phyloP scores from a whole-genome alignment of 2,113 vertebrate genomes.

The Syrrhaptes paradoxus region DNA sequence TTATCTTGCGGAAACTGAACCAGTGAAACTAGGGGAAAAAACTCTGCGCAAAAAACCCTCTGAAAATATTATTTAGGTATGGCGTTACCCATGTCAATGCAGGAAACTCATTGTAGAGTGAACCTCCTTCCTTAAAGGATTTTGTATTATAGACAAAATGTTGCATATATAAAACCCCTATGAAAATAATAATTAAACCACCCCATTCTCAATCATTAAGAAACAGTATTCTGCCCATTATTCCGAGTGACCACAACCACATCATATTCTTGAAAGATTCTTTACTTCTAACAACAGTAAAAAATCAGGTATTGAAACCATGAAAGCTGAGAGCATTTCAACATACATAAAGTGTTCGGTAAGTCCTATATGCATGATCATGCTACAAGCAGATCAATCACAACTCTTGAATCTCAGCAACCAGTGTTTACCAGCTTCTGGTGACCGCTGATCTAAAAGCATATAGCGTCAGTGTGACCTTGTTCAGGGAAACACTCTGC shows the following conservation, averaged over 20 bases:
- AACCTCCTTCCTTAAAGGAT: background rate
- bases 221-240: background rate
- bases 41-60: background rate
- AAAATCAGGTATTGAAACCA: background rate
- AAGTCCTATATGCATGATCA: background rate
- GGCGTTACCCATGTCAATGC: background rate
- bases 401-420: background rate
- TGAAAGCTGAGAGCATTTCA: background rate
- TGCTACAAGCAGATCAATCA: fast-evolving
- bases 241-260: background rate
- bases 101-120: background rate
- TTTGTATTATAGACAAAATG: background rate
- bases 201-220: background rate
- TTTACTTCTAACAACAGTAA: background rate
- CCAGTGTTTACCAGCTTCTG: background rate
- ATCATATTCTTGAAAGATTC: background rate
- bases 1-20: background rate
- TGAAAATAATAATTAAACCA: background rate
- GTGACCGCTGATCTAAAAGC: background rate
- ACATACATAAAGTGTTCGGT: background rate
- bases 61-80: background rate
- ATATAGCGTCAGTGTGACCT: background rate
- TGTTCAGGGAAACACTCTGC: background rate
- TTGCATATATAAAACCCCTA: background rate
- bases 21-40: background rate